phyloP scores from a whole-genome alignment of 2,113 vertebrate genomes.

The Calyptomena viridis region DNA sequence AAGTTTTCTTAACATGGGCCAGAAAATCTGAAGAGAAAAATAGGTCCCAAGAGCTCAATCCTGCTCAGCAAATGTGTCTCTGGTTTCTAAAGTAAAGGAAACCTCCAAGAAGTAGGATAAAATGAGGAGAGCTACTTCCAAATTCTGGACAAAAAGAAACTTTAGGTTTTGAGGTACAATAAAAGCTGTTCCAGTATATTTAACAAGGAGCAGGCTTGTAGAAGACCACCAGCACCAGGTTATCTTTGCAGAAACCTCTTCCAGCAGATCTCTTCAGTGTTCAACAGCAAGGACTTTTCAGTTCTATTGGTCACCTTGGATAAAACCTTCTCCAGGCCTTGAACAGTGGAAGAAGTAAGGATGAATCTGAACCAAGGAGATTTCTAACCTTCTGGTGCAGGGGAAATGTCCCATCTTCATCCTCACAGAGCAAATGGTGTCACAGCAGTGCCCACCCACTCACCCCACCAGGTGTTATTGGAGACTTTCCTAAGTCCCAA shows the following conservation, averaged over 20 bases:
- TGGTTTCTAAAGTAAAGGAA: background rate
- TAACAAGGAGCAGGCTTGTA: background rate
- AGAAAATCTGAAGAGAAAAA: constrained; percentile 29
- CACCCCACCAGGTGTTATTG: background rate
- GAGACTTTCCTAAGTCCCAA: background rate
- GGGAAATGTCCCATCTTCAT: background rate
- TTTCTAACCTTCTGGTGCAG: background rate
- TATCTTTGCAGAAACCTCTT: background rate
- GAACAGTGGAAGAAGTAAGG: background rate
- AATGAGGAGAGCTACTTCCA: background rate
- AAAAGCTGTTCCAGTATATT: background rate
- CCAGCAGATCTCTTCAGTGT: background rate
- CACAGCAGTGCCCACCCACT: background rate
- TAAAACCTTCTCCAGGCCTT: background rate
- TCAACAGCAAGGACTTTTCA: background rate
- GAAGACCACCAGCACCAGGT: background rate
- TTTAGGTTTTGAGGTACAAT: background rate
- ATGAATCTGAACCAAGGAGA: background rate
- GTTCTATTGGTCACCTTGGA: background rate
- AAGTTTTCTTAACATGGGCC: background rate
- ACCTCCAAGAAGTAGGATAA: background rate
- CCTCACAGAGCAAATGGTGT: background rate
- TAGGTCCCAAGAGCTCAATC: background rate
- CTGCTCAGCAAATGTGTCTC: background rate
- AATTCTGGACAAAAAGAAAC: background rate